Conservation (phyloP, 2,113 vertebrate genomes). For the Setophaga kirtlandii region DNA sequence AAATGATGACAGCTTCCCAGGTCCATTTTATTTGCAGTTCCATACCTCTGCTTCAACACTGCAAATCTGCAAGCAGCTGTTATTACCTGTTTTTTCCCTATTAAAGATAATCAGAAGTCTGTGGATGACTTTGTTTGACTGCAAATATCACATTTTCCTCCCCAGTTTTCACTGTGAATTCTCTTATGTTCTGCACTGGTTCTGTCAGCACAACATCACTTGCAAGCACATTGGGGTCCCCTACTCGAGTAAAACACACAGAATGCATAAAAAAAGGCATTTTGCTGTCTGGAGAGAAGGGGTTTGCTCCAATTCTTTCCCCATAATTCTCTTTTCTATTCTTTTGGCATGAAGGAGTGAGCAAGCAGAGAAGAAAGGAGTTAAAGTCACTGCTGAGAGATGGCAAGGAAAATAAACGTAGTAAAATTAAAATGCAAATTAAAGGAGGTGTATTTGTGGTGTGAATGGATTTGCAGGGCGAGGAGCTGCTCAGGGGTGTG, state of each 20-base stretch:
- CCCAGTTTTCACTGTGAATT: not conserved
- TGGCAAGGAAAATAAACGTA: not conserved
- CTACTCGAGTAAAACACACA: not conserved
- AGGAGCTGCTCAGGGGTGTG: not conserved
- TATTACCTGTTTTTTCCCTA: not conserved
- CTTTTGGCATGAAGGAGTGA: not conserved
- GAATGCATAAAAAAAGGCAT: not conserved
- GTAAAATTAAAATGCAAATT: not conserved
- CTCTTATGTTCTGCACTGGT: not conserved
- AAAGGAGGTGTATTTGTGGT: not conserved
- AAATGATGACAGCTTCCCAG: not conserved
- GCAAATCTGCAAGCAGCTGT: not conserved
- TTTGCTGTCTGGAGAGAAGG: not conserved
- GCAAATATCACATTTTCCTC: not conserved
- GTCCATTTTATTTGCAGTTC: not conserved
- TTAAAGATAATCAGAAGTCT: not conserved
- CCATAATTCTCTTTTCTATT: not conserved
- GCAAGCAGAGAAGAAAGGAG: not conserved
- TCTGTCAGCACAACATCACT: not conserved
- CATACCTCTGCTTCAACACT: not conserved
- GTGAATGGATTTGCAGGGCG: not conserved
- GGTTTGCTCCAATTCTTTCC: not conserved
- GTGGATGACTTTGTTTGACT: conserved; percentile 13
- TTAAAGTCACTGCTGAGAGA: not conserved
- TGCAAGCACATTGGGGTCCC: not conserved